These are phyloP conservation scores for Lissonota sp. DNA, from an alignment of 2,888 invertebrate genomes.

Conservation along the genomic window DNA sequence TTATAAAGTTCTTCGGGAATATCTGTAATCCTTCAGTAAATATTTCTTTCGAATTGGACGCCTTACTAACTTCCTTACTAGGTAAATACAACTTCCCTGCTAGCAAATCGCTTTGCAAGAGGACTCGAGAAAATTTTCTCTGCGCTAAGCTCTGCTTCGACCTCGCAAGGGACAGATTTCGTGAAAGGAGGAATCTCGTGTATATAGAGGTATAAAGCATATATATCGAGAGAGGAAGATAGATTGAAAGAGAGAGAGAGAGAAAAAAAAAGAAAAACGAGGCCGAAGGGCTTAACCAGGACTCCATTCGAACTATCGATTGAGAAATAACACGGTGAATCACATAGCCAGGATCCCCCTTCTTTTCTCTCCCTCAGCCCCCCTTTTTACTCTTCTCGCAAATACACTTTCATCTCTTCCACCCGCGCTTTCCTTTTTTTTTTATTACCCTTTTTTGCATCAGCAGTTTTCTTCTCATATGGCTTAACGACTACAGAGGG, in stretches of 20 bases:
- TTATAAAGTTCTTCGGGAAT: too few relatives aligned
- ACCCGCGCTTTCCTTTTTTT: neutral
- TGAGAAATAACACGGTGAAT: conserved; percentile 31
- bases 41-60: too few relatives aligned
- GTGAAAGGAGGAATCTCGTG: conserved; percentile 11
- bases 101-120: too few relatives aligned
- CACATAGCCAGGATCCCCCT: neutral
- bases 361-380: neutral
- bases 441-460: conserved; percentile 18
- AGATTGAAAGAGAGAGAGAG: too few relatives aligned
- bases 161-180: conserved; percentile 29
- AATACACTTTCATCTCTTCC: conserved; percentile 18
- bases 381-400: neutral
- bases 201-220: neutral
- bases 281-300: neutral
- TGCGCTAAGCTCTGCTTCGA: conserved; percentile 20
- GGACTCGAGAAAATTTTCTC: conserved; percentile 15
- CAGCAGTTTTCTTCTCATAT: neutral
- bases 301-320: conserved; percentile 42
- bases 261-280: neutral
- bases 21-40: too few relatives aligned
- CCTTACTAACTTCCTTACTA: too few relatives aligned
- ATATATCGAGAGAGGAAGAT: neutral
- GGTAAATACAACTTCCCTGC: too few relatives aligned
- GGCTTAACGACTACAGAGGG: too few relatives aligned